Evolutionary conservation across 2,113 vertebrate genomes (phyloP).

Genomic region (Brachypodius melanocephalos): DNA sequence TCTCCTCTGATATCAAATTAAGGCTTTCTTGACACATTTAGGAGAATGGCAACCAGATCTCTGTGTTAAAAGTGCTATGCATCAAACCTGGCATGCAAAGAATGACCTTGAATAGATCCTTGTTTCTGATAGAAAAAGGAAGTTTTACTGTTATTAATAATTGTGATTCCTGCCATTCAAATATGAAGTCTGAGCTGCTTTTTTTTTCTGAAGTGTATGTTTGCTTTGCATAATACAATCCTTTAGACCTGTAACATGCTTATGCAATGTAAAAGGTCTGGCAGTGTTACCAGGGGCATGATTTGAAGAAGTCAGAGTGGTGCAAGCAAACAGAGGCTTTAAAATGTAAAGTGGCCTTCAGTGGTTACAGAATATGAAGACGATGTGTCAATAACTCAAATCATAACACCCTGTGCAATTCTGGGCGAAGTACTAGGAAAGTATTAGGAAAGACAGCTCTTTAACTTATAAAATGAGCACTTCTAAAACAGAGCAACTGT

Average conservation of each 20-base stretch:
- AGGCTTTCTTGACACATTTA: neutral
- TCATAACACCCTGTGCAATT: neutral
- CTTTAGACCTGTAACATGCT: neutral
- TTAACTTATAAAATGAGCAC: constrained; percentile 22
- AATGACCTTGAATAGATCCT: neutral
- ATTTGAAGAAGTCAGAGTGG: neutral
- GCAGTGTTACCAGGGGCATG: neutral
- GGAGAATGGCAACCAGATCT: neutral
- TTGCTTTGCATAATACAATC: neutral
- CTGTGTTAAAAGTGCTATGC: neutral
- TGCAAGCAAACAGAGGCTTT: neutral
- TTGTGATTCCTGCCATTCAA: neutral
- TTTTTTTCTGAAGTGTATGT: neutral
- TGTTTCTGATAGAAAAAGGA: neutral
- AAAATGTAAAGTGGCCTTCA: neutral
- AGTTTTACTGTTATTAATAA: neutral
- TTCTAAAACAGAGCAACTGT: constrained; percentile 39
- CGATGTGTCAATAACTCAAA: neutral
- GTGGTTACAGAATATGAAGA: neutral
- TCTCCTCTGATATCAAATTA: neutral
- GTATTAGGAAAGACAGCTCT: constrained; percentile 4
- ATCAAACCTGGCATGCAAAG: neutral
- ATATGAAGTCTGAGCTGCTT: neutral
- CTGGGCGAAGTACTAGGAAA: neutral
- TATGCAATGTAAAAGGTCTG: neutral